Evolutionary conservation across 2,888 invertebrate genomes (phyloP).

Genomic region (Chironomus tentans): DNA sequence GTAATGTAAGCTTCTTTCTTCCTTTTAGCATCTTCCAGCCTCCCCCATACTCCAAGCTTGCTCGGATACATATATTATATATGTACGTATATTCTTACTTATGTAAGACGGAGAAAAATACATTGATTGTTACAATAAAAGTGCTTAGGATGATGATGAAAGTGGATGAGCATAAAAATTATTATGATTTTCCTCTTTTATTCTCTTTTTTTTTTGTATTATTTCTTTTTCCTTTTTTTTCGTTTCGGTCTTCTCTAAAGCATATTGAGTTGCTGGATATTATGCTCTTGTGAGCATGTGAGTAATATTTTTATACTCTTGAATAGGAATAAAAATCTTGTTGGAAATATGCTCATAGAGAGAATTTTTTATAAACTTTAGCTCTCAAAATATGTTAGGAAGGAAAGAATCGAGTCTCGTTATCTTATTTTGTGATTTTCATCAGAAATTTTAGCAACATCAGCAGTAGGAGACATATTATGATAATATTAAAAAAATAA

Average conservation of each 20-base stretch:
- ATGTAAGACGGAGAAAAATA: neutral
- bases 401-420: neutral
- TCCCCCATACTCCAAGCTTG: neutral
- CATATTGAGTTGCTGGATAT: no score
- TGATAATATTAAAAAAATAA: neutral
- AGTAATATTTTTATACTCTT: neutral
- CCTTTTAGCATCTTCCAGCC: neutral
- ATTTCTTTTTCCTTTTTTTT: no score
- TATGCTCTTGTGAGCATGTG: no score
- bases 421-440: neutral
- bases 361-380: neutral
- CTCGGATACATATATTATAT: neutral
- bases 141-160: constrained; percentile 21
- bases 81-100: neutral
- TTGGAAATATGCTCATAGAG: no score
- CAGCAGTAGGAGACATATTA: no score
- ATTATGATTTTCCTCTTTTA: neutral
- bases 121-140: neutral
- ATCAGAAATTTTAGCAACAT: no score
- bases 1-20: constrained; percentile 7
- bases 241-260: no score
- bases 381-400: neutral
- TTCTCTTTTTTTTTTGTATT: neutral
- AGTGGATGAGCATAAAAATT: constrained; percentile 24
- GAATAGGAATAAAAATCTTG: neutral